Conservation (phyloP, 1,140 invertebrate genomes). For the Harlomillsia oculata region DNA sequence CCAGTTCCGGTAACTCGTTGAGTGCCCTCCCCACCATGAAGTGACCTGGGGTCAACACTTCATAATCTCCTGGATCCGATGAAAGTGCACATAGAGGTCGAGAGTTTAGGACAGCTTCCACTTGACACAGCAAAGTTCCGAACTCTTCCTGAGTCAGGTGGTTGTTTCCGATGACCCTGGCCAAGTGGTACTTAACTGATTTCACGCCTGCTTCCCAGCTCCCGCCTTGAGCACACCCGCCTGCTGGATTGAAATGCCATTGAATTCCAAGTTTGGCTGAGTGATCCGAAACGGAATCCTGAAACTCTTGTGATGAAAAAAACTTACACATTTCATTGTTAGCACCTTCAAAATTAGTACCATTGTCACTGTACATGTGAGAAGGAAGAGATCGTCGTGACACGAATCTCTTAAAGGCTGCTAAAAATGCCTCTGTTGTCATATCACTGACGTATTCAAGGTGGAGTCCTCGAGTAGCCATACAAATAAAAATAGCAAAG, state of each 20-base stretch:
- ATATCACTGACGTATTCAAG: slow-evolving; percentile 33
- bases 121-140: slow-evolving; percentile 34
- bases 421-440: slow-evolving; percentile 24
- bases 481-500: slow-evolving; percentile 34
- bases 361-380: slow-evolving; percentile 36
- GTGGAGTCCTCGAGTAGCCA: slow-evolving; percentile 32
- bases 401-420: slow-evolving; percentile 17
- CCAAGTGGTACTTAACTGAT: slow-evolving; percentile 34
- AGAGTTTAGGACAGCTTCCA: slow-evolving; percentile 37
- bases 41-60: slow-evolving; percentile 34
- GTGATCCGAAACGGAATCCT: not conserved
- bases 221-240: slow-evolving; percentile 35
- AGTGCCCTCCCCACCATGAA: slow-evolving; percentile 21
- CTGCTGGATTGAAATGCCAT: slow-evolving; percentile 37
- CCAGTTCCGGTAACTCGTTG: not conserved
- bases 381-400: slow-evolving; percentile 25
- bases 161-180: not conserved
- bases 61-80: slow-evolving; percentile 36
- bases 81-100: slow-evolving; percentile 32
- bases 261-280: slow-evolving; percentile 9
- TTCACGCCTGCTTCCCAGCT: slow-evolving; percentile 37
- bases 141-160: slow-evolving; percentile 35
- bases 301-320: not conserved
- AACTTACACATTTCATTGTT: not conserved
- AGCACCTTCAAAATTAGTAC: slow-evolving; percentile 25